A percentile compares a stretch with the other conserved stretches of the same genome.
phyloP scores from a whole-genome alignment of 2,113 vertebrate species.

The Alouatta palliata region DNA sequence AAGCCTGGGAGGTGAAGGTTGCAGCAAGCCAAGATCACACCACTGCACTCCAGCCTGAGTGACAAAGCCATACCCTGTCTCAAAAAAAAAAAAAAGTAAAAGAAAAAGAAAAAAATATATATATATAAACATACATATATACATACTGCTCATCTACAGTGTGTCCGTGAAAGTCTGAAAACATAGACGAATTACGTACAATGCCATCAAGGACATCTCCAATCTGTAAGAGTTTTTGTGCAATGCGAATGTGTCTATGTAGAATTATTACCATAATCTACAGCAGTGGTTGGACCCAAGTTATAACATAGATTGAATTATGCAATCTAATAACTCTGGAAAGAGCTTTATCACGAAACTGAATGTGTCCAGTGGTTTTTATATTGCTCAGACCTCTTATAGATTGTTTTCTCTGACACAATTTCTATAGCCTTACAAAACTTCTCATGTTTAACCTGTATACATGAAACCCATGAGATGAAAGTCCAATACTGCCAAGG shows the following conservation, averaged over 20 bases:
- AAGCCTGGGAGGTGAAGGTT: too few relatives aligned
- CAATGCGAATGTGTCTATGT: neutral
- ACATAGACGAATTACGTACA: neutral
- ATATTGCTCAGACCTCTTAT: slow-evolving; percentile 28
- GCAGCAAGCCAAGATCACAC: too few relatives aligned
- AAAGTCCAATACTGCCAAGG: neutral
- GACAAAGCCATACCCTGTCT: too few relatives aligned
- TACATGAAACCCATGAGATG: neutral
- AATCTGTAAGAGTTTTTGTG: neutral
- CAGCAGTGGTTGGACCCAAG: neutral
- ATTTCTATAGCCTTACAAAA: slow-evolving; percentile 58
- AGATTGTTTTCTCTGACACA: slow-evolving; percentile 59
- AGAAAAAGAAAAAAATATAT: too few relatives aligned
- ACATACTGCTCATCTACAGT: neutral
- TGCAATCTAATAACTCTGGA: slow-evolving; percentile 24
- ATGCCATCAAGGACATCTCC: neutral
- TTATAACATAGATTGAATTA: slow-evolving; percentile 49
- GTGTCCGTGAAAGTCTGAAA: neutral
- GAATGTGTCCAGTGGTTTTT: slow-evolving; percentile 46
- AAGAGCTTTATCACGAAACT: slow-evolving; percentile 49
- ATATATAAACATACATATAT: too few relatives aligned
- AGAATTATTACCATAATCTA: slow-evolving; percentile 22
- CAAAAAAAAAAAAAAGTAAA: too few relatives aligned
- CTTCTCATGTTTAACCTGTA: slow-evolving; percentile 31
- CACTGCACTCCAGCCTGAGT: too few relatives aligned